Base-by-base conservation (phyloP, 1,140 invertebrate species). In the Drosophila orosa region DNA sequence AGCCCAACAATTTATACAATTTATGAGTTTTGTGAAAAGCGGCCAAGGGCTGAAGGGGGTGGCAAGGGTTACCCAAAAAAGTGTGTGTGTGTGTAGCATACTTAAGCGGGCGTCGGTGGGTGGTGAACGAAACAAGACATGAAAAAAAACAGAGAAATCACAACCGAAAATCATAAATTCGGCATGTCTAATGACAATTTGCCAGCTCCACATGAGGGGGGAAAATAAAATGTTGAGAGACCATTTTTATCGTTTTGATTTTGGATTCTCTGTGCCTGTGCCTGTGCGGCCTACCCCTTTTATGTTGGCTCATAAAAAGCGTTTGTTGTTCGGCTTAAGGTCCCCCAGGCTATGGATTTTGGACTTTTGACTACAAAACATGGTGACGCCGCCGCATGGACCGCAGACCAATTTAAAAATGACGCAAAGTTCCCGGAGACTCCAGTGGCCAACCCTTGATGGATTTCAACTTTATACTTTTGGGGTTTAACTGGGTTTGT, bases 111-210 rank as follows among this genome's bases (percentile, higher is more conserved):
- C 39, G 24, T n/a, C 22, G 37, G 44, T 45, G 63, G 68, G 56
- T 59, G 73, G 45, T 42, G 65, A 27, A 27, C 29, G 22, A 45
- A 48, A 45, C 29, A 33, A 33, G 50, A 15, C 17, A 31, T 19
- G 27, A 48, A 39, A 44, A 62, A 61, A 56, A 60, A 9, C 54
- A 50, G 54, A 62, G 66, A 87, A 87, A 89, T 89, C 84, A 89
- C 81, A 89, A 71, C 73, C 73, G 78, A 74, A 80, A 68, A 89
- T 84, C 84, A 89, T 89, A 89, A 89, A 89, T 89, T 89, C 78
- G 85, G 80, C 85, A 89, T 89, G 84, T 89, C 84, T 89, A 89
- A 89, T 89, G 84, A 89, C 84, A 87, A 85, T 85, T 85, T 85
- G 60, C 68, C 60, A 55, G 84, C 39, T 52, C 50, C 45, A 65